Evolutionary conservation across 2,797 vertebrate species (phyloP).

Genomic region (Bucorvus abyssinicus): DNA sequence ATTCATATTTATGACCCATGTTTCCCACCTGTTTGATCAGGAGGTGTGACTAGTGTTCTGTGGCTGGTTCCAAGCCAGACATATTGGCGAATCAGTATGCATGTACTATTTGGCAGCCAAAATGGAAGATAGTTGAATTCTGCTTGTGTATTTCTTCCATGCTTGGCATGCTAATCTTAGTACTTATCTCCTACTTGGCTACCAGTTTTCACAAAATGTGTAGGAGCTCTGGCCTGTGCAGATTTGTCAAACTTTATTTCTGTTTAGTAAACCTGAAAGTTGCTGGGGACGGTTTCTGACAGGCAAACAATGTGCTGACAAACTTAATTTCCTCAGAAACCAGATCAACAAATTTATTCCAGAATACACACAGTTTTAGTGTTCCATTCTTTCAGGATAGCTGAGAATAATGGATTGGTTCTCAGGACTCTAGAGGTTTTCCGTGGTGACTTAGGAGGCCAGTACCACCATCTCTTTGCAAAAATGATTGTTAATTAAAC

Average conservation of each 20-base stretch:
- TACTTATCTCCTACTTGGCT: not conserved
- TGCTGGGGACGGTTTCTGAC: not conserved
- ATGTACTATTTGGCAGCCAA: not conserved
- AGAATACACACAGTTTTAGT: not conserved
- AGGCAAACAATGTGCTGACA: not conserved
- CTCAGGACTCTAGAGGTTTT: not conserved
- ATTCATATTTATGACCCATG: not conserved
- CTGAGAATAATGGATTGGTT: not conserved
- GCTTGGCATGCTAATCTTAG: not conserved
- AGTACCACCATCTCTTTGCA: not conserved
- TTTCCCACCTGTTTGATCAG: not conserved
- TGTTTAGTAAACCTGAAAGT: not conserved
- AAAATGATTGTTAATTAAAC: not conserved
- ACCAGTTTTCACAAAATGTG: not conserved
- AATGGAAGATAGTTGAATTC: not conserved
- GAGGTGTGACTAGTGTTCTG: not conserved
- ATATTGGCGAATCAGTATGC: not conserved
- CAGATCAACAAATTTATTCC: not conserved
- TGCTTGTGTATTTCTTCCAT: not conserved
- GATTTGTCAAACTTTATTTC: not conserved
- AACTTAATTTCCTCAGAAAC: not conserved
- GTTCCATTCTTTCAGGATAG: not conserved
- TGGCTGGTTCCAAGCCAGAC: not conserved
- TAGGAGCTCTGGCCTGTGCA: not conserved
- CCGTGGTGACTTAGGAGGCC: not conserved